A percentile compares a stretch with the other conserved stretches of the same genome.
Conservation (phyloP, 1,140 invertebrate genomes). For the Anoplophora glabripennis region DNA sequence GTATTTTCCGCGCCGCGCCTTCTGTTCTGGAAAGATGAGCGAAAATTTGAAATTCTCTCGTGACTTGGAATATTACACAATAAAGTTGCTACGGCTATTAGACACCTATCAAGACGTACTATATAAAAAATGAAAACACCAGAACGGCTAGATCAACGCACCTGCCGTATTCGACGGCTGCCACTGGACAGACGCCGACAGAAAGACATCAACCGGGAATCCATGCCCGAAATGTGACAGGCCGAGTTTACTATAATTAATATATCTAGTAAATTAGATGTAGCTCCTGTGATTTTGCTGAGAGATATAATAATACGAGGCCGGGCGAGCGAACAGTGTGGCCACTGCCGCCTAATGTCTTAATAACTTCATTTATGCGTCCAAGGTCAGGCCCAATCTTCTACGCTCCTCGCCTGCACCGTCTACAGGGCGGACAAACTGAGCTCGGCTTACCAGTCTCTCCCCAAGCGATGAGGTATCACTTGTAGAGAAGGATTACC, state of each 20-base stretch:
- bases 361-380: slow-evolving; percentile 48
- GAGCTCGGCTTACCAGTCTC: no score
- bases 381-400: slow-evolving; percentile 43
- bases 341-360: slow-evolving; percentile 45
- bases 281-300: slow-evolving; percentile 45
- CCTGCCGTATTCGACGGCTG: background rate
- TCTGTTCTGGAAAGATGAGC: no score
- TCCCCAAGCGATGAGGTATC: no score
- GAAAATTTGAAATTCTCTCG: no score
- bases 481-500: no score
- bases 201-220: slow-evolving; percentile 9
- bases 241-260: slow-evolving; percentile 41
- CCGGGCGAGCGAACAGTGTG: slow-evolving; percentile 40
- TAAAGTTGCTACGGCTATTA: background rate
- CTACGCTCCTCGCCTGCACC: slow-evolving; percentile 19
- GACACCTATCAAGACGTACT: background rate
- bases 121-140: background rate
- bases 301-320: slow-evolving; percentile 45
- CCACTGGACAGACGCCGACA: background rate
- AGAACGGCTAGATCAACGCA: slow-evolving; percentile 3
- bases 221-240: slow-evolving; percentile 26
- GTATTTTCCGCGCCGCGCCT: no score
- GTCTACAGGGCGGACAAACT: no score
- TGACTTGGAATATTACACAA: background rate
- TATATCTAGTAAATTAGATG: slow-evolving; percentile 43